Evolutionary conservation across 2,888 invertebrate species (phyloP).

Genomic region (Drosophila pegasa): DNA sequence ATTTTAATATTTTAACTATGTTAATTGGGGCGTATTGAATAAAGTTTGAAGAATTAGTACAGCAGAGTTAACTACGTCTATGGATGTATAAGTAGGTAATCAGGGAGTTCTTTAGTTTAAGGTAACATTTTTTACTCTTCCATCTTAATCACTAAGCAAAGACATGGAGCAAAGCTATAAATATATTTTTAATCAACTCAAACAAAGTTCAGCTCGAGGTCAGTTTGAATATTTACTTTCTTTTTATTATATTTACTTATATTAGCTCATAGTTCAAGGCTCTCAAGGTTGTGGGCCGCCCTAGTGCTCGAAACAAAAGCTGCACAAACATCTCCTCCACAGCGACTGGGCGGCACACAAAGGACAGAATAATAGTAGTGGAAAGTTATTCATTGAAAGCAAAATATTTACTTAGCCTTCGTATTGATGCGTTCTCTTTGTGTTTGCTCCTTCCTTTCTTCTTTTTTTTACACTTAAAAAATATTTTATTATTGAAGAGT

Average conservation of each 20-base stretch:
- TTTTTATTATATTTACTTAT: conserved; percentile 56
- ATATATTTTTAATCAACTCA: too few relatives aligned
- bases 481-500: neutral
- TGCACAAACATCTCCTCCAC: neutral
- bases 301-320: conserved; percentile 26
- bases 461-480: too few relatives aligned
- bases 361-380: neutral
- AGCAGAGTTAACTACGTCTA: neutral
- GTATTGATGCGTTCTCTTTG: neutral
- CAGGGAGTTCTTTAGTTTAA: neutral
- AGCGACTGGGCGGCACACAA: neutral
- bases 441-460: neutral
- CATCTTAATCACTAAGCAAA: too few relatives aligned
- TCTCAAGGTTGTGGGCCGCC: conserved; percentile 2
- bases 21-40: neutral
- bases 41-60: neutral
- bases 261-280: conserved; percentile 55
- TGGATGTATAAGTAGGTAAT: neutral
- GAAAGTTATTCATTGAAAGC: neutral
- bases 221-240: conserved; percentile 34
- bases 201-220: conserved; percentile 39
- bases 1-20: neutral
- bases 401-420: neutral
- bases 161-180: too few relatives aligned
- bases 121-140: too few relatives aligned